phyloP scores from a whole-genome alignment of 1,140 invertebrate species.

The Scaptomyza graminum region DNA sequence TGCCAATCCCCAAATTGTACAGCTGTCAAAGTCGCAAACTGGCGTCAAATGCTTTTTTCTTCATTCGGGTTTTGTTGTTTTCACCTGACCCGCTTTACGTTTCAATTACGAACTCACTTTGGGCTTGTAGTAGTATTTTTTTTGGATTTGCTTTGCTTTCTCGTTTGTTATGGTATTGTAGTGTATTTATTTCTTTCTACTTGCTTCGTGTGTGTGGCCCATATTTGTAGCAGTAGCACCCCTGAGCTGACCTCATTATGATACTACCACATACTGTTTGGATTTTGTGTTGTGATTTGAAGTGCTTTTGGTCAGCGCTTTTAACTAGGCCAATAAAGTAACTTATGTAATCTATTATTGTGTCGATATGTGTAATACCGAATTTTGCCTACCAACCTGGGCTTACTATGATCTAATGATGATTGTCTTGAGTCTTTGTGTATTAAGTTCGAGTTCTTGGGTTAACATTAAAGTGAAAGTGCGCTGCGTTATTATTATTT shows the following conservation, averaged over 20 bases:
- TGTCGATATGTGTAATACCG: background rate
- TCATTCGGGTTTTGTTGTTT: conserved; percentile 1
- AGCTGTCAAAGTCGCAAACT: conserved; percentile 30
- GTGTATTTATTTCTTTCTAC: conserved; percentile 22
- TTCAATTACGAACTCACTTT: conserved; percentile 63
- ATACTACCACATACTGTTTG: conserved; percentile 10
- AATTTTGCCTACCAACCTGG: background rate
- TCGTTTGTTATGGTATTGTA: conserved; percentile 19
- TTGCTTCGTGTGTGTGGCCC: conserved; percentile 69
- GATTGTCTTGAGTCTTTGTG: conserved; percentile 7
- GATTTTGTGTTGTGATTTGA: conserved; percentile 50
- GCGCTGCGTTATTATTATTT: conserved; percentile 66
- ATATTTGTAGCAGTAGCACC: conserved; percentile 50
- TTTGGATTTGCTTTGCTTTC: conserved; percentile 16
- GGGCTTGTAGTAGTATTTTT: conserved; percentile 26
- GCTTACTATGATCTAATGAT: conserved; percentile 10
- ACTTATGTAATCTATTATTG: conserved; percentile 62
- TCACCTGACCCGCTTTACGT: conserved; percentile 70
- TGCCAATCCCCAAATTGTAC: conserved; percentile 50
- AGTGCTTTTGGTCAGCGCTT: conserved; percentile 42
- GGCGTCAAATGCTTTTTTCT: conserved; percentile 45
- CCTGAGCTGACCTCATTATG: conserved; percentile 68
- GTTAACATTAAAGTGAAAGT: conserved; percentile 75
- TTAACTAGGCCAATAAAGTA: conserved; percentile 14
- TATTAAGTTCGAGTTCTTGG: conserved; percentile 16